Base-by-base conservation (phyloP, 2,888 invertebrate species). In the Thyatira batis region DNA sequence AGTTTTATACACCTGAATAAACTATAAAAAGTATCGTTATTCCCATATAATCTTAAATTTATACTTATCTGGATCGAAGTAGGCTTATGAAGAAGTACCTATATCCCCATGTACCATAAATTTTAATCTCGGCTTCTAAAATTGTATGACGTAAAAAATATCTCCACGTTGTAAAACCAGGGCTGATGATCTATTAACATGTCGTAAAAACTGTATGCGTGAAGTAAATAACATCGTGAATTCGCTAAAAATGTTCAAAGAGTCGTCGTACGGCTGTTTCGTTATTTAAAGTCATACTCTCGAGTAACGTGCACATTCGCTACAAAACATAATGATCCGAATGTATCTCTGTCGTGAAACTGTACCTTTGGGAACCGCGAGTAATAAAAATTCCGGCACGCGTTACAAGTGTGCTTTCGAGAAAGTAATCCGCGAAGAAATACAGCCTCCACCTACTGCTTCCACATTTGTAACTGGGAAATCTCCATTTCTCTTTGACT, bases 401-500 rank as follows among this genome's bases (percentile, higher is more conserved):
- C 80, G 83, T 84, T 86, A 82, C 86, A 78, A 83, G 78, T 80
- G 82, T 82, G 84, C 82, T 83, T 84, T 79, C 85, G 82, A 73
- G 82, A 87, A 87, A 83, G 88, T 89, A 90, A 89, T 89, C 87
- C 87, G 73, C 76, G 84, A 87, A 89, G 87, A 89, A 85, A 89
- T 89, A 89, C 85, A 84, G 80, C 84, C 79, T 76, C 77, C 72
- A 81, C 84, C 83, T 84, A 85, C 86, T 78, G 83, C 82, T 87
- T 84, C 78, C 85, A 87, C 88, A 89, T 90, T 90, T 89, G 89
- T 89, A 89, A 87, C 89, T 78, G 81, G 76, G 78, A 89, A 89
- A 90, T 89, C 88, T 89, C 88, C 88, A 90, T 90, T 89, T 89
- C 87, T 85, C 89, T 89, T 89, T 90, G 89, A 89, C 85, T 87